Conservation (phyloP, 2,888 invertebrate species). For the Drosophila leonis region DNA sequence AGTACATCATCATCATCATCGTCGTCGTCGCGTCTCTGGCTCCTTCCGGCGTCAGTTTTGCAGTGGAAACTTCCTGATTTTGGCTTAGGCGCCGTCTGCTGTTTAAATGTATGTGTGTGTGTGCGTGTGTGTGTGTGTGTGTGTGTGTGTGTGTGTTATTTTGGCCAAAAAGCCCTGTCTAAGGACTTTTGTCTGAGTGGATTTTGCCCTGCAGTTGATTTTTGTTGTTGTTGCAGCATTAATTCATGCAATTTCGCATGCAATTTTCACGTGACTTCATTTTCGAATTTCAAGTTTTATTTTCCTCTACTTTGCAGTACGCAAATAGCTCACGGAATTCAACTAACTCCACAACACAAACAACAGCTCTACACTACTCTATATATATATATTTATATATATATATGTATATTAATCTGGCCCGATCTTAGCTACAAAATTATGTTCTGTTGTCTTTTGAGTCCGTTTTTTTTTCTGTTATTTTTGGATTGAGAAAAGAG, state of each 20-base stretch:
- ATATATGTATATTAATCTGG: constrained; percentile 24
- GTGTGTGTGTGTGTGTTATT: constrained; percentile 64
- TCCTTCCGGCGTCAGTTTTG: constrained; percentile 68
- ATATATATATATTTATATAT: neutral
- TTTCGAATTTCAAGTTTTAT: constrained; percentile 31
- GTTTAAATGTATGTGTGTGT: constrained; percentile 34
- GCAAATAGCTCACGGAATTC: constrained; percentile 44
- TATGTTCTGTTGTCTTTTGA: constrained; percentile 61
- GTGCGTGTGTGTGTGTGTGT: constrained; percentile 44
- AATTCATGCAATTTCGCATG: constrained; percentile 78
- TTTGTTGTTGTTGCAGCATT: constrained; percentile 28
- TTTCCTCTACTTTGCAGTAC: constrained; percentile 18
- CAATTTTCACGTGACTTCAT: constrained; percentile 67
- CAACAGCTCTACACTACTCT: neutral
- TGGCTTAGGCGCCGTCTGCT: constrained; percentile 49
- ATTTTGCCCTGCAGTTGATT: constrained; percentile 60
- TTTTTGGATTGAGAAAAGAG: constrained; percentile 54
- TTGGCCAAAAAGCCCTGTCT: constrained; percentile 83
- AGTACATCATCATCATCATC: constrained; percentile 20
- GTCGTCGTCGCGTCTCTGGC: constrained; percentile 52
- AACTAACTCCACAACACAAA: constrained; percentile 19
- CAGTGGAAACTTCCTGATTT: constrained; percentile 80
- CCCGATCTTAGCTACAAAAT: constrained; percentile 60
- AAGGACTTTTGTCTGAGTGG: constrained; percentile 85
- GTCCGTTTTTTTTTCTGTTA: constrained; percentile 24